Evolutionary conservation across 2,113 vertebrate genomes (phyloP).

Genomic region (Entelurus aequoreus): DNA sequence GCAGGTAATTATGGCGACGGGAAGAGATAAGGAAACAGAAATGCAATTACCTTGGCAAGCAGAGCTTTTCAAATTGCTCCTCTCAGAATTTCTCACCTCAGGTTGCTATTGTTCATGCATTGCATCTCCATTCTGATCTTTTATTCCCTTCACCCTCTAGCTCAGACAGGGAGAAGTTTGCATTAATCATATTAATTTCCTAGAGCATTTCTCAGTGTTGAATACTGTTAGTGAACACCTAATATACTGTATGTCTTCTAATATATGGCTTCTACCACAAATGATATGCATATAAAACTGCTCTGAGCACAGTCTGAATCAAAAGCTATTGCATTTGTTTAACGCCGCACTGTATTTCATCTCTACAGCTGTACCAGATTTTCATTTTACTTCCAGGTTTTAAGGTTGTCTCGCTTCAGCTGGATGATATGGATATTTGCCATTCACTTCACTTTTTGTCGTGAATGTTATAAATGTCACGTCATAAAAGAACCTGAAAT

Average conservation of each 20-base stretch:
- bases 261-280: slow-evolving; percentile 21
- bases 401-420: not conserved
- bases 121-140: slow-evolving; percentile 62
- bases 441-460: not conserved
- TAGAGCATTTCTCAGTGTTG: slow-evolving; percentile 13
- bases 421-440: not conserved
- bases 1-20: slow-evolving; percentile 72
- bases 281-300: slow-evolving; percentile 15
- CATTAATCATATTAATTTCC: slow-evolving; percentile 49
- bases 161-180: slow-evolving; percentile 33
- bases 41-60: slow-evolving; percentile 72
- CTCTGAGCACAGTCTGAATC: slow-evolving; percentile 25
- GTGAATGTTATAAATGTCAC: too few species aligned
- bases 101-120: slow-evolving; percentile 61
- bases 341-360: slow-evolving; percentile 4
- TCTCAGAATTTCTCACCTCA: slow-evolving; percentile 66
- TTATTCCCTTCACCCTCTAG: slow-evolving; percentile 36
- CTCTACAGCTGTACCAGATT: not conserved
- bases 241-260: slow-evolving; percentile 30
- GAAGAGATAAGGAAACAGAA: slow-evolving; percentile 66
- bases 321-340: slow-evolving; percentile 21
- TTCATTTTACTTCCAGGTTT: slow-evolving; percentile 28
- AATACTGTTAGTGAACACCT: slow-evolving; percentile 20
- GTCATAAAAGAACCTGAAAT: too few species aligned
- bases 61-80: slow-evolving; percentile 66